Evolutionary conservation across 2,113 vertebrate species (phyloP).

Genomic region (Lepidothrix coronata): DNA sequence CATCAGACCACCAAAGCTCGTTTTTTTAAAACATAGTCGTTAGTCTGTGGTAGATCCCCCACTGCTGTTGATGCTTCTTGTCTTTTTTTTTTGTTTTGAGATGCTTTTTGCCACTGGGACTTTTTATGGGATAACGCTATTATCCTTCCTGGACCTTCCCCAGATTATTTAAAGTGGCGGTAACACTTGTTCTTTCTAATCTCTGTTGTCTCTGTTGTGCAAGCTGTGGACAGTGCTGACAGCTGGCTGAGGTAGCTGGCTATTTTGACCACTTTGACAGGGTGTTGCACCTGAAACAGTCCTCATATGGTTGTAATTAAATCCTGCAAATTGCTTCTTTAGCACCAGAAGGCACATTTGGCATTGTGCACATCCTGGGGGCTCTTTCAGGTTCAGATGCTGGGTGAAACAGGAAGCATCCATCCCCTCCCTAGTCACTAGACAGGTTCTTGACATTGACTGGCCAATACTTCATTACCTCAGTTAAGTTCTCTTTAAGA

Average conservation of each 20-base stretch:
- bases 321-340: not conserved
- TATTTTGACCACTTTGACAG: not conserved
- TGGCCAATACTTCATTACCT: not conserved
- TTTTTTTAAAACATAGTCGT: not conserved
- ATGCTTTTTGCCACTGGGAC: not conserved
- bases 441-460: not conserved
- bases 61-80: not conserved
- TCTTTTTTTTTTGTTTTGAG: not conserved
- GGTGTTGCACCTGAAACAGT: not conserved
- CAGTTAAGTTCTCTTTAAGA: not conserved
- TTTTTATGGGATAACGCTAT: not conserved
- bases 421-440: not conserved
- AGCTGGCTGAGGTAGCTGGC: not conserved
- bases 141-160: not conserved
- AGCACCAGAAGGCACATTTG: not conserved
- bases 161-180: not conserved
- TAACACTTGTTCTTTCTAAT: not conserved
- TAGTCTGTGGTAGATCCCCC: not conserved
- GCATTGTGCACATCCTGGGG: fast-evolving
- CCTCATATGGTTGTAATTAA: not conserved
- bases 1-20: not conserved
- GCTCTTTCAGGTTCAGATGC: not conserved
- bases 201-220: not conserved
- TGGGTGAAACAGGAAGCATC: not conserved
- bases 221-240: not conserved